phyloP scores from a whole-genome alignment of 2,797 vertebrate species.

The Rhyacichthys aspro region DNA sequence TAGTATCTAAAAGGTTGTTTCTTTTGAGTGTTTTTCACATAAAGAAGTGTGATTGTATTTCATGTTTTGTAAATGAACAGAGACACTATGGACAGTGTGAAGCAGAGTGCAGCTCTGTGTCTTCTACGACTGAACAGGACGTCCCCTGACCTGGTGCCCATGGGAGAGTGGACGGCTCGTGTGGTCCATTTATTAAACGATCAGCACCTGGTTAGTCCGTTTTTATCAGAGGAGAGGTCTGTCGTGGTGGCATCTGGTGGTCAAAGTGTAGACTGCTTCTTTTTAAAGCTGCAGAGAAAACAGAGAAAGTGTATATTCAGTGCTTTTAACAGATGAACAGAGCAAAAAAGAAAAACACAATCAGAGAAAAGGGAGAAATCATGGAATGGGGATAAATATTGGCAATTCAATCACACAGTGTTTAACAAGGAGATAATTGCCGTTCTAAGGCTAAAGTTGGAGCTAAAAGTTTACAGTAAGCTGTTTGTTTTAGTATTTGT shows the following conservation, averaged over 20 bases:
- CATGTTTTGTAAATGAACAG: slow-evolving; percentile 56
- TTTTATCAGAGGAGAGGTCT: neutral
- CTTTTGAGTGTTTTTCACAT: neutral
- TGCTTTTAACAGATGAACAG: too few species aligned
- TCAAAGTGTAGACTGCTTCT: neutral
- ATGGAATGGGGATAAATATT: too few species aligned
- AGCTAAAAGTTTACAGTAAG: too few species aligned
- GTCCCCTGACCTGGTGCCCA: slow-evolving; percentile 89
- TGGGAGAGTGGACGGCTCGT: slow-evolving; percentile 93
- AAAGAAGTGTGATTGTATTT: neutral
- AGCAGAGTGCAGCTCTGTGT: slow-evolving; percentile 91
- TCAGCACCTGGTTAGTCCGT: slow-evolving; percentile 87
- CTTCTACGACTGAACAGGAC: slow-evolving; percentile 89
- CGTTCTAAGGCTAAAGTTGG: too few species aligned
- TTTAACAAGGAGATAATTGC: too few species aligned
- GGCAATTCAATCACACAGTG: too few species aligned
- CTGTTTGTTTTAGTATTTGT: too few species aligned
- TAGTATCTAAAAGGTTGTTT: neutral
- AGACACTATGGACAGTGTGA: slow-evolving; percentile 94
- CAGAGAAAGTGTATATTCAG: too few species aligned
- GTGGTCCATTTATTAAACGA: slow-evolving; percentile 94
- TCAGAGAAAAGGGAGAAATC: too few species aligned
- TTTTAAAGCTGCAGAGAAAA: too few species aligned
- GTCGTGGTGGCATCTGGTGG: too few species aligned
- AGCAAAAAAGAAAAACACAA: too few species aligned